These are phyloP conservation scores for Cranoglanis bouderius DNA, from an alignment of 2,113 vertebrate species.

Conservation along the genomic window DNA sequence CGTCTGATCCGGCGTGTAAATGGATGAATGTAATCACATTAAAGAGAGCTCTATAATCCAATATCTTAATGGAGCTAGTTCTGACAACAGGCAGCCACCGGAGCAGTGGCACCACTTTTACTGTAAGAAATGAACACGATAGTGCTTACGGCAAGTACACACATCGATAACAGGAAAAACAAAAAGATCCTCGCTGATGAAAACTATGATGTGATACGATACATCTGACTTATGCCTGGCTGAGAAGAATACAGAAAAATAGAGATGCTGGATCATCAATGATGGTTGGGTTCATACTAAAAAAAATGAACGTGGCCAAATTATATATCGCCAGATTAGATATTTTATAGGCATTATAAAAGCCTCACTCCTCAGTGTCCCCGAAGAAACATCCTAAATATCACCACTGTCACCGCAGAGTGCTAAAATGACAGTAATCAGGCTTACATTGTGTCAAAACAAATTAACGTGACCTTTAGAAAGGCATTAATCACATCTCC, in stretches of 20 bases:
- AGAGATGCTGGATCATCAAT: neutral
- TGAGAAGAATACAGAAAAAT: neutral
- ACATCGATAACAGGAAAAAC: neutral
- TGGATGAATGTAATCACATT: conserved; percentile 48
- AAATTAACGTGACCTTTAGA: neutral
- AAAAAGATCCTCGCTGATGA: neutral
- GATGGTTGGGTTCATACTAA: neutral
- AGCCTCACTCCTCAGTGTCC: neutral
- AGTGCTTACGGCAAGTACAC: neutral
- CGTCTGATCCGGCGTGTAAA: conserved; percentile 30
- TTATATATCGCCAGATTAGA: neutral
- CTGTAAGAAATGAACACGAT: conserved; percentile 13
- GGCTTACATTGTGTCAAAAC: neutral
- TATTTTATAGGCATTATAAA: neutral
- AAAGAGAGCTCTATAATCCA: conserved; percentile 49
- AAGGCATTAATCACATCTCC: neutral
- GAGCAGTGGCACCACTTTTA: conserved; percentile 22
- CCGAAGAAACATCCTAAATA: neutral
- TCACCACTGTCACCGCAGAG: neutral
- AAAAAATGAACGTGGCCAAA: neutral
- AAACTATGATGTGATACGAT: neutral
- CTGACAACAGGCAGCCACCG: neutral
- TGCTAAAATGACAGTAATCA: neutral
- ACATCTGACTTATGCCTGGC: neutral
- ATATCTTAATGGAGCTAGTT: conserved; percentile 49